Conservation (phyloP, 2,797 vertebrate species). For the Ceyx erithaca region DNA sequence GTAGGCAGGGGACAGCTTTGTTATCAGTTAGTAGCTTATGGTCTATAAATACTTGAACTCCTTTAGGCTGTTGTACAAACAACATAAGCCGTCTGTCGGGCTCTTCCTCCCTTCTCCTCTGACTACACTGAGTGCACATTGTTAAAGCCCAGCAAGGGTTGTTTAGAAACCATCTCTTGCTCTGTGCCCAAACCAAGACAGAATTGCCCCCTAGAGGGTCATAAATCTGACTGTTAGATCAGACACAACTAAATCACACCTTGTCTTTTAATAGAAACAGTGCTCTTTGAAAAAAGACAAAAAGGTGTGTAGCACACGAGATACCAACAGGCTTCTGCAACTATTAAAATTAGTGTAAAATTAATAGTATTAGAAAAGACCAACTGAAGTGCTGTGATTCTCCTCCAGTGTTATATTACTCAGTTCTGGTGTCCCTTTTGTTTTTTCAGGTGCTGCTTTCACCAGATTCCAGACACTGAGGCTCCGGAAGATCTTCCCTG, state of each 20-base stretch:
- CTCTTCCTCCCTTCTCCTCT: background rate
- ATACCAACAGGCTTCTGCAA: background rate
- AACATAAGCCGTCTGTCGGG: background rate
- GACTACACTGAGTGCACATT: background rate
- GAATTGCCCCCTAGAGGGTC: background rate
- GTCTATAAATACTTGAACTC: background rate
- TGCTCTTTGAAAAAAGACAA: background rate
- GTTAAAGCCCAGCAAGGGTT: background rate
- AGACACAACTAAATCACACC: background rate
- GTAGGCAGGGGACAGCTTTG: background rate
- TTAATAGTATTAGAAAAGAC: background rate
- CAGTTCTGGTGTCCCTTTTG: background rate
- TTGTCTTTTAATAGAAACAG: background rate
- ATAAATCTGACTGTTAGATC: background rate
- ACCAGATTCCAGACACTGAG: constrained; percentile 96
- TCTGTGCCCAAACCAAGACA: background rate
- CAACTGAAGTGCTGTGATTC: background rate
- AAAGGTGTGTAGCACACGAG: background rate
- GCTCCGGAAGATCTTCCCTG: constrained; percentile 92
- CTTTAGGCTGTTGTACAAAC: background rate
- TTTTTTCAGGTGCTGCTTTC: constrained; percentile 90
- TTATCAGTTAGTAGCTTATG: background rate
- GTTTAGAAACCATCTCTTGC: background rate
- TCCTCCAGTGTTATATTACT: background rate
- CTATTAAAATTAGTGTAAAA: background rate